Evolutionary conservation across 2,113 vertebrate species (phyloP), one percentile per base, ranked within the genome.

Genomic region (Nicator chloris): DNA sequence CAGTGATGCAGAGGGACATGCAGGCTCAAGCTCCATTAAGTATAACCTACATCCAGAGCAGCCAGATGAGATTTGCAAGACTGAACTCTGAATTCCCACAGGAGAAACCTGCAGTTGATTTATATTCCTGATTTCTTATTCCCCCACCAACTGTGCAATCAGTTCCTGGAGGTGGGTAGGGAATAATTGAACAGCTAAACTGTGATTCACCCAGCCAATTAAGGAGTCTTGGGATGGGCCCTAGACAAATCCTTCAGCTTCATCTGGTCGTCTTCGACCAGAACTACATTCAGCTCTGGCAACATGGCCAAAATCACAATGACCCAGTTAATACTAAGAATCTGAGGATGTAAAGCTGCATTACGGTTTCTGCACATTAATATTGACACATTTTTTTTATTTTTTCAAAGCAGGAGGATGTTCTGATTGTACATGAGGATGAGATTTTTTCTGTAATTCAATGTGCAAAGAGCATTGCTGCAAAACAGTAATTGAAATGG

Each of bases 161-260:
- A 94, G 91, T 86, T 95, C 45, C 80, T 78, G 57, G 61, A 86
- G 82, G 82, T 84, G 72, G 72, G 82, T 60, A 94, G 84, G 84
- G 84, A 96, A 95, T 96, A 96, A 91, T 4, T 90, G 82, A 93
- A 86, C 39, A 85, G 80, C 86, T 97, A 88, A 97, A 93, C 95
- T 96, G 94, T 96, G 95, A 95, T 96, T 94, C 95, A 96, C 90
- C 71, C 92, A 81, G 82, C 20, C 92, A 96, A 95, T 93, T 94
- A 95, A 81, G 64, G 72, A 96, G 76, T 23, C 88, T 81, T 71
- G 40, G 72, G 85, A 90, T 64, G 18, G 31, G 69, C 20, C 64
- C 20, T 47, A 70, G 26, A 92, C 21, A 86, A 81, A 80, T 37
- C 64, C 71, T 88, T 65, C 50, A 63, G 59, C 54, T 86, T 88